Evolutionary conservation across 2,888 invertebrate genomes (phyloP).

Genomic region (Drosophila mettleri): DNA sequence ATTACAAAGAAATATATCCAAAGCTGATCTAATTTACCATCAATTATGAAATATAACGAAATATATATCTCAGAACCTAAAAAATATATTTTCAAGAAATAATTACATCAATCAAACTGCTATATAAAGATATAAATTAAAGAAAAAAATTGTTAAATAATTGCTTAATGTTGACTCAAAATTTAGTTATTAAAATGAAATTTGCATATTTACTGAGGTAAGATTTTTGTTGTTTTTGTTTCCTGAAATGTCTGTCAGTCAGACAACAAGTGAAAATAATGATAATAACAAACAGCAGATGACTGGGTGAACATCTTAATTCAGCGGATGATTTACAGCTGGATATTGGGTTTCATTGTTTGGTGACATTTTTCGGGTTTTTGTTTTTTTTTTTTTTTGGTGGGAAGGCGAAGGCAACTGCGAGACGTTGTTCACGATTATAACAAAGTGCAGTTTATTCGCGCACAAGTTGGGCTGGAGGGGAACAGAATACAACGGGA

Average conservation of each 20-base stretch:
- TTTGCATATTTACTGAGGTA: background rate
- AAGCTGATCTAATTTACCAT: too few relatives aligned
- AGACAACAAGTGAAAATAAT: slow-evolving; percentile 23
- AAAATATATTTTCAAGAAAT: background rate
- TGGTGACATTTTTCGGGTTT: slow-evolving; percentile 62
- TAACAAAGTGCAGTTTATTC: slow-evolving; percentile 41
- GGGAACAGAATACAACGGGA: background rate
- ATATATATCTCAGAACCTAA: too few relatives aligned
- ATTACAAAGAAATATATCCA: too few relatives aligned
- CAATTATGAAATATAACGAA: too few relatives aligned
- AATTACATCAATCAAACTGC: background rate
- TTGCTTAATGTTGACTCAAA: background rate
- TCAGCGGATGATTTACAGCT: slow-evolving; percentile 79
- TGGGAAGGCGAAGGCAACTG: slow-evolving; percentile 16
- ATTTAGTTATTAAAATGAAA: slow-evolving; percentile 2
- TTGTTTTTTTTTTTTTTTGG: slow-evolving; percentile 6
- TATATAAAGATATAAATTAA: background rate
- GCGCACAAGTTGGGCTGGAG: slow-evolving; percentile 3
- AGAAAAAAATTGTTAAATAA: background rate
- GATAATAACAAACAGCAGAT: slow-evolving; percentile 13
- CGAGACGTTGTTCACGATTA: slow-evolving; percentile 14
- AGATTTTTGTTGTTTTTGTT: background rate
- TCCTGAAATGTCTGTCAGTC: slow-evolving; percentile 19
- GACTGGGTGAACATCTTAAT: slow-evolving; percentile 75
- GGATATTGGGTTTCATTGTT: slow-evolving; percentile 77